phyloP scores from a whole-genome alignment of 1,140 invertebrate genomes.

The Drosophila rhopaloa region DNA sequence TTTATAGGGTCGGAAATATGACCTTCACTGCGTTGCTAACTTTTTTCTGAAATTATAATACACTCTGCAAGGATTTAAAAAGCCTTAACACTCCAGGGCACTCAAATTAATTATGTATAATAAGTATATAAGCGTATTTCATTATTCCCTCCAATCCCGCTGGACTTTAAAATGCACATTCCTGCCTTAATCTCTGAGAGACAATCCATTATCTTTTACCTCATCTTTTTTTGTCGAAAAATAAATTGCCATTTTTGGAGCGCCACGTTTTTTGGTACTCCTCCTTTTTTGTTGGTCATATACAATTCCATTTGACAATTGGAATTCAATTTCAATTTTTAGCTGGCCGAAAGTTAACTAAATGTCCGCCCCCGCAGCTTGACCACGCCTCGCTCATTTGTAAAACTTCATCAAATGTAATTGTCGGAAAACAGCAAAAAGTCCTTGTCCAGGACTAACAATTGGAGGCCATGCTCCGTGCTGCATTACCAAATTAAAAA shows the following conservation, averaged over 20 bases:
- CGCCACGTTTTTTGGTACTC: slow-evolving; percentile 1
- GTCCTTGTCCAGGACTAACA: slow-evolving; percentile 70
- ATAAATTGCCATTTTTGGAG: slow-evolving; percentile 27
- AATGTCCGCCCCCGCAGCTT: slow-evolving; percentile 34
- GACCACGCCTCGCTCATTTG: slow-evolving; percentile 58
- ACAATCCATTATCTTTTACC: slow-evolving; percentile 20
- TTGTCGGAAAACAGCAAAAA: slow-evolving; percentile 59
- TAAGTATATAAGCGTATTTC: slow-evolving; percentile 5
- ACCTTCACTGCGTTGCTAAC: no score
- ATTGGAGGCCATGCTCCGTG: slow-evolving; percentile 62
- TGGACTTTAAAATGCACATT: slow-evolving; percentile 1
- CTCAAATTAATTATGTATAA: slow-evolving; percentile 22
- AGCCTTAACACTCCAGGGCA: neutral
- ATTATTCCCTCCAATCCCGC: neutral
- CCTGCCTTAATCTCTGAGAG: slow-evolving; percentile 15
- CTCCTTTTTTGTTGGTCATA: slow-evolving; percentile 17
- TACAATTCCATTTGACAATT: slow-evolving; percentile 59
- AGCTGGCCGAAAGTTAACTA: slow-evolving; percentile 49
- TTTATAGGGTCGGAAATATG: no score
- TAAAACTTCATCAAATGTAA: slow-evolving; percentile 55
- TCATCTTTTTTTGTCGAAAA: neutral
- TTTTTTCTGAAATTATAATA: no score
- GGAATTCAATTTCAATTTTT: slow-evolving; percentile 58
- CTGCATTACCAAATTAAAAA: slow-evolving; percentile 81
- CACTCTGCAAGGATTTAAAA: neutral